Conservation (phyloP, 2,113 vertebrate species). For the Antennarius striatus region DNA sequence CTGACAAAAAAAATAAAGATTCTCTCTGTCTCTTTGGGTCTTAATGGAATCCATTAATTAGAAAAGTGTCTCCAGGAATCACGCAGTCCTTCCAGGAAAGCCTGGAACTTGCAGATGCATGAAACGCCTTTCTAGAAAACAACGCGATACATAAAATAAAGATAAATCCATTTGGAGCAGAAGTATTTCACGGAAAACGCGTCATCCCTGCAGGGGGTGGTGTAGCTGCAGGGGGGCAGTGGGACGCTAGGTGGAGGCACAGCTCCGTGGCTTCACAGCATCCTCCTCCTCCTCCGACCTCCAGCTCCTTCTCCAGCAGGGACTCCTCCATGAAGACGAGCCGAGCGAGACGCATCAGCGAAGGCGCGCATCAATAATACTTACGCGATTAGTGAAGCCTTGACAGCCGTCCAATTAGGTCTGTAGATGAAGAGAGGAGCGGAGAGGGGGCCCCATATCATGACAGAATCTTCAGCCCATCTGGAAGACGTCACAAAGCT, state of each 20-base stretch:
- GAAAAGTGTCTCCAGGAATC: background rate
- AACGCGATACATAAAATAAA: background rate
- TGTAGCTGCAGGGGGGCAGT: background rate
- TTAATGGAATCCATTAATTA: background rate
- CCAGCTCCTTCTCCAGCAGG: conserved; percentile 11
- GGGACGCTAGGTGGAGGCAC: conserved; percentile 65
- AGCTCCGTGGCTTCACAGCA: conserved; percentile 11
- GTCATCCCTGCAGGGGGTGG: background rate
- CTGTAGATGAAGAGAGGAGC: conserved; percentile 22
- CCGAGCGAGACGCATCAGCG: conserved; percentile 26
- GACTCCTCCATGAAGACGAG: conserved; percentile 24
- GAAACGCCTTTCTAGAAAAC: background rate
- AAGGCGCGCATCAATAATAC: conserved; percentile 41
- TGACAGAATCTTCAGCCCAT: conserved; percentile 32
- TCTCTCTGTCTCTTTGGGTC: no score
- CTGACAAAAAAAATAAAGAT: no score
- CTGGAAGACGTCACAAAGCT: conserved; percentile 30
- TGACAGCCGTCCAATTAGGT: conserved; percentile 62
- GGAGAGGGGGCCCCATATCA: conserved; percentile 30
- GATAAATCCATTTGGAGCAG: background rate
- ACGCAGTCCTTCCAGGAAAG: background rate
- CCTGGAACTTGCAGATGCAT: background rate
- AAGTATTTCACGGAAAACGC: background rate
- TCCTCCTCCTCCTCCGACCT: background rate
- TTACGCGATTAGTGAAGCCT: conserved; percentile 29